phyloP scores from a whole-genome alignment of 2,888 invertebrate genomes.

The Stictocephala bisonia region DNA sequence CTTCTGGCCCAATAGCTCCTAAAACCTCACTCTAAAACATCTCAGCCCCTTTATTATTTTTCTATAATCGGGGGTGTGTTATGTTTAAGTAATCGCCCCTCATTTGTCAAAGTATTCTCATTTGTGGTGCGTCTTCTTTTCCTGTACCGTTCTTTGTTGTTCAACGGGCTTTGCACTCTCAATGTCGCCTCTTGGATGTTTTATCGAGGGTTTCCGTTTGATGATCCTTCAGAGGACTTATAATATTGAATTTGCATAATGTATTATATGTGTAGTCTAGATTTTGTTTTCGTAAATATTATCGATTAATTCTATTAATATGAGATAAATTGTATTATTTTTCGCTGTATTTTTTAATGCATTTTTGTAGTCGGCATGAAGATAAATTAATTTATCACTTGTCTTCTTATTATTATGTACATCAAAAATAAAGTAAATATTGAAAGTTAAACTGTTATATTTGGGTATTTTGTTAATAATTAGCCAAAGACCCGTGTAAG shows the following conservation, averaged over 20 bases:
- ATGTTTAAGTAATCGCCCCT: not conserved
- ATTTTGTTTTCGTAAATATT: conserved; percentile 50
- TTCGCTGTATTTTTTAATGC: conserved; percentile 58
- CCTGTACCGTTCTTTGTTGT: conserved; percentile 43
- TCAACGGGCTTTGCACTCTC: conserved; percentile 46
- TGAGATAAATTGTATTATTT: conserved; percentile 54
- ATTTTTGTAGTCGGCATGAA: conserved; percentile 51
- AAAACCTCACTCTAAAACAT: not conserved
- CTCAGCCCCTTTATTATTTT: not conserved
- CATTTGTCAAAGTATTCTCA: too few species aligned
- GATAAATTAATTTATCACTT: conserved; percentile 24
- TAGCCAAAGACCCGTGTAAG: conserved; percentile 37
- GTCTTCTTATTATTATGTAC: conserved; percentile 31
- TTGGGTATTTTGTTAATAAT: conserved; percentile 37
- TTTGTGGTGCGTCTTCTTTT: too few species aligned
- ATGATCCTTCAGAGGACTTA: not conserved
- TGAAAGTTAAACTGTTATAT: conserved; percentile 21
- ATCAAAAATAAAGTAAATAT: conserved; percentile 38
- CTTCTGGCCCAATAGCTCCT: conserved; percentile 63
- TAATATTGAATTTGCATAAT: conserved; percentile 44
- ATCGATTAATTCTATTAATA: conserved; percentile 40
- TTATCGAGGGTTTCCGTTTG: conserved; percentile 9
- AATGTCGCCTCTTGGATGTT: conserved; percentile 43
- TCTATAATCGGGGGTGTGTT: not conserved
- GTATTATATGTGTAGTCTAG: conserved; percentile 52